Evolutionary conservation across 2,888 invertebrate genomes (phyloP).

Genomic region (Pheosia gnoma): DNA sequence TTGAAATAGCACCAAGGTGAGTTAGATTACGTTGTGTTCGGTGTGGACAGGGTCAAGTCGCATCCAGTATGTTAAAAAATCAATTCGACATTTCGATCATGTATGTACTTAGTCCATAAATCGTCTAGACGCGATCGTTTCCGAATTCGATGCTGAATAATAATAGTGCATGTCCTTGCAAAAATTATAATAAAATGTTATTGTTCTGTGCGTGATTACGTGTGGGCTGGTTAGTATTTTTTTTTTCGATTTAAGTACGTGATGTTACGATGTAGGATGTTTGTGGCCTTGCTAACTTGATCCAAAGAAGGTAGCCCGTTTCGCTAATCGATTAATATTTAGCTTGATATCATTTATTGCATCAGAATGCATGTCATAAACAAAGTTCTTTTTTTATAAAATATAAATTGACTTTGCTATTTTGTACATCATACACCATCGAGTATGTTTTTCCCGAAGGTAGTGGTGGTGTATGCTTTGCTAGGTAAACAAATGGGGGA

Average conservation of each 20-base stretch:
- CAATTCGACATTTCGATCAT: constrained; percentile 35
- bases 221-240: not conserved
- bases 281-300: not conserved
- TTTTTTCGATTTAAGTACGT: not conserved
- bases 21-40: constrained; percentile 44
- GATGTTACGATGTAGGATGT: not conserved
- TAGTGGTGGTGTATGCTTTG: no score
- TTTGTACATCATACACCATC: no score
- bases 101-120: constrained; percentile 38
- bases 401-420: no score
- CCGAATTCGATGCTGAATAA: constrained; percentile 37
- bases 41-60: constrained; percentile 43
- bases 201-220: constrained; percentile 4
- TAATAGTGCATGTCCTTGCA: constrained; percentile 27
- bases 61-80: constrained; percentile 33
- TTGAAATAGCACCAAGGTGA: constrained; percentile 42
- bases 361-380: no score
- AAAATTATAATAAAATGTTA: constrained; percentile 16
- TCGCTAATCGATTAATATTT: no score
- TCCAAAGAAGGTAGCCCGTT: not conserved
- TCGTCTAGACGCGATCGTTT: constrained; percentile 26
- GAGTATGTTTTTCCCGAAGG: no score
- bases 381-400: no score
- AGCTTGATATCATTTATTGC: no score
- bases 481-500: no score